Conservation (phyloP, 2,113 vertebrate species). For the Tauraco erythrolophus region DNA sequence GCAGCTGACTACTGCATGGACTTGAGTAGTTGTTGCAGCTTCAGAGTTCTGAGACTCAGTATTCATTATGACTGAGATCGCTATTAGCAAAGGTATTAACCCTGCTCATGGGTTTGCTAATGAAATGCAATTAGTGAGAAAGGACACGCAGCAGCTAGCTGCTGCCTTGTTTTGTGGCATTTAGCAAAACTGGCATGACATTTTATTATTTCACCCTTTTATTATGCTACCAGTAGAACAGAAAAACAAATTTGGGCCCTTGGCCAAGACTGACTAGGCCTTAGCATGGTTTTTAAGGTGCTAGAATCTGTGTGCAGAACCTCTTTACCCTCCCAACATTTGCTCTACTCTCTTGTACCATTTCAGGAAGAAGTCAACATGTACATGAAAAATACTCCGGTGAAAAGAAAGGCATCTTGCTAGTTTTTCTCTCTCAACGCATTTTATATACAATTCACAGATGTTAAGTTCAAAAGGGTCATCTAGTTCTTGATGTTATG, state of each 20-base stretch:
- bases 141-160: not conserved
- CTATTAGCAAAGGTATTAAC: not conserved
- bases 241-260: not conserved
- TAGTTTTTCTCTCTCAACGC: not conserved
- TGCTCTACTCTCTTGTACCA: not conserved
- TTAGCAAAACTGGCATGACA: not conserved
- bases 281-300: not conserved
- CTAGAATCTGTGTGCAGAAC: not conserved
- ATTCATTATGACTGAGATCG: not conserved
- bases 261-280: not conserved
- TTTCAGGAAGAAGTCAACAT: not conserved
- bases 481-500: not conserved
- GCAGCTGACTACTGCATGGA: not conserved
- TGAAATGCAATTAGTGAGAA: not conserved
- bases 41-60: not conserved
- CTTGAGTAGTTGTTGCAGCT: not conserved
- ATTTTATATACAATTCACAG: not conserved
- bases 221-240: not conserved
- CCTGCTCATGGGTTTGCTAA: accelerated
- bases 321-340: accelerated
- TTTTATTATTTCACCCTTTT: not conserved
- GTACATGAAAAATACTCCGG: not conserved
- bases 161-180: not conserved
- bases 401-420: not conserved
- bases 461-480: not conserved